Percentiles rank a stretch among this genome's conserved stretches.
Conservation (phyloP, 2,113 vertebrate genomes). For the Hyla sarda region DNA sequence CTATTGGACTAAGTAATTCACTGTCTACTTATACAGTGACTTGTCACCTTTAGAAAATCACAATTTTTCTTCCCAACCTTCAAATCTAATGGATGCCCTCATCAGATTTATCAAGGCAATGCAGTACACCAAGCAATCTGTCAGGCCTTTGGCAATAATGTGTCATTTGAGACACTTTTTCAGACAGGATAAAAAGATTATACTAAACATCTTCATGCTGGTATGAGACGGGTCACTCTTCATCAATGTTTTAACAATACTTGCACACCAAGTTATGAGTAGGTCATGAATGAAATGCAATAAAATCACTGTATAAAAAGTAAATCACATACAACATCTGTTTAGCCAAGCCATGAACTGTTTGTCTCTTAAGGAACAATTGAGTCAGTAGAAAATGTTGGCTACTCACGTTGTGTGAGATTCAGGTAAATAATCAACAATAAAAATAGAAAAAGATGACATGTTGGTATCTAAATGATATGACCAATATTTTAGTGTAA, state of each 20-base stretch:
- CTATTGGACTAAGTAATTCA: slow-evolving; percentile 47
- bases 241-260: slow-evolving; percentile 51
- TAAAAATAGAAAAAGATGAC: too few relatives aligned
- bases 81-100: slow-evolving; percentile 43
- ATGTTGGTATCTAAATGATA: too few relatives aligned
- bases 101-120: slow-evolving; percentile 54
- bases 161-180: slow-evolving; percentile 51
- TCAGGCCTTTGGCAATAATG: slow-evolving; percentile 52
- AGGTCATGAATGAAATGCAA: background rate
- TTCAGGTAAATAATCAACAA: too few relatives aligned
- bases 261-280: slow-evolving; percentile 7
- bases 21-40: slow-evolving; percentile 46
- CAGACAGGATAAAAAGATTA: slow-evolving; percentile 52
- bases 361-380: too few relatives aligned
- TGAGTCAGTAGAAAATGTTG: too few relatives aligned
- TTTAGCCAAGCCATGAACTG: too few relatives aligned
- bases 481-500: too few relatives aligned
- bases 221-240: slow-evolving; percentile 34
- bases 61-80: slow-evolving; percentile 49
- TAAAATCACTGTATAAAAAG: background rate
- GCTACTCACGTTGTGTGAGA: too few relatives aligned
- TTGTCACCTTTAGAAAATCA: slow-evolving; percentile 55
- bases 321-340: background rate
- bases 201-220: slow-evolving; percentile 52
- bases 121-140: slow-evolving; percentile 43